phyloP scores from a whole-genome alignment of 2,797 vertebrate species.

The Todus mexicanus region DNA sequence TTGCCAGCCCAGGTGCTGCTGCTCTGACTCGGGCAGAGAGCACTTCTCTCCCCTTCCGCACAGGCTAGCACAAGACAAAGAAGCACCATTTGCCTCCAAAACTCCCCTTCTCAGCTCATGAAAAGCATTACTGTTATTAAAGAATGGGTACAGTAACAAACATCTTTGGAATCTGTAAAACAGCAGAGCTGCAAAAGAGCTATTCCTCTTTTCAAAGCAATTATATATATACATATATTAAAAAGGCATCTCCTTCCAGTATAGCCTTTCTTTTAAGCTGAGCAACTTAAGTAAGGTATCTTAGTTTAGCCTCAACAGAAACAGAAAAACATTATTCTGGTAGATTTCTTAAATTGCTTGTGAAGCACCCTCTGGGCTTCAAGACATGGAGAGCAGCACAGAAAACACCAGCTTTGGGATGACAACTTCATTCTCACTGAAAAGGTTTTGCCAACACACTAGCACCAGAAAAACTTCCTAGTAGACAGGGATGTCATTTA shows the following conservation, averaged over 20 bases:
- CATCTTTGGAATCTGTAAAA: neutral
- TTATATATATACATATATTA: no score
- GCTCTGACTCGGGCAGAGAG: neutral
- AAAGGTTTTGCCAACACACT: neutral
- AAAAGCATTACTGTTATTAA: neutral
- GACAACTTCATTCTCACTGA: neutral
- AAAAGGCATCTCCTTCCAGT: neutral
- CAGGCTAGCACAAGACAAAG: neutral
- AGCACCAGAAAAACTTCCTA: neutral
- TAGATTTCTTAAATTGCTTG: neutral
- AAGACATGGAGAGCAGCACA: neutral
- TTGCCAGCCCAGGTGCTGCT: neutral
- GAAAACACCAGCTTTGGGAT: neutral
- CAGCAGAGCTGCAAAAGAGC: neutral
- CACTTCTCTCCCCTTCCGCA: neutral
- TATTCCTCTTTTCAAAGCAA: neutral
- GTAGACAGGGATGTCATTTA: neutral
- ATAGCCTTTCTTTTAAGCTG: neutral
- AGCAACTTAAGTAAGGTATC: neutral
- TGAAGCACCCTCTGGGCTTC: neutral
- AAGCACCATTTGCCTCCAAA: neutral
- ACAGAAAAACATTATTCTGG: neutral
- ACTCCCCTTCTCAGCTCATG: neutral
- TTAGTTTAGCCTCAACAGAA: neutral
- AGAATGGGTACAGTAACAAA: neutral